These are phyloP conservation scores for Flexamia atlantica DNA, from an alignment of 2,888 invertebrate genomes.

Conservation along the genomic window DNA sequence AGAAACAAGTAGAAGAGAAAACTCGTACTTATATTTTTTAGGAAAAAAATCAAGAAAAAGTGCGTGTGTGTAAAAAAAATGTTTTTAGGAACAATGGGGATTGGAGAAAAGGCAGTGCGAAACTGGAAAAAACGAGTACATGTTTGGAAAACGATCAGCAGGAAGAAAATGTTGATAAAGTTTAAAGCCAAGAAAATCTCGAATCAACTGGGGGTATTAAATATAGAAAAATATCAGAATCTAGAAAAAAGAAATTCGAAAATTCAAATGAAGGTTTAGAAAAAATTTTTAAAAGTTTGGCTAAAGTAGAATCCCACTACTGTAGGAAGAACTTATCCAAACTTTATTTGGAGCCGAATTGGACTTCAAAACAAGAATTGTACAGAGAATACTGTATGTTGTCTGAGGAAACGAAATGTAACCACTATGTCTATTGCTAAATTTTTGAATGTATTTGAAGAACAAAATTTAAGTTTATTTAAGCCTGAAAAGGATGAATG, in stretches of 20 bases:
- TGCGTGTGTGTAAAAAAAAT: slow-evolving; percentile 23
- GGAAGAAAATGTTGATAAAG: neutral
- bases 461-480: slow-evolving; percentile 60
- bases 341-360: slow-evolving; percentile 50
- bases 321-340: slow-evolving; percentile 54
- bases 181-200: neutral
- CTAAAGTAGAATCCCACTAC: slow-evolving; percentile 61
- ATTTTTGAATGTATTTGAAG: slow-evolving; percentile 32
- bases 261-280: neutral
- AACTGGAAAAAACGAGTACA: neutral
- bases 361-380: slow-evolving; percentile 45
- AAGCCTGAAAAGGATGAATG: slow-evolving; percentile 64
- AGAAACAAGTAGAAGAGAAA: neutral
- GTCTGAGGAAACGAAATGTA: neutral
- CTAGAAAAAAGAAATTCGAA: neutral
- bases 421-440: neutral
- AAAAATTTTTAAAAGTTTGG: slow-evolving; percentile 19
- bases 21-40: neutral
- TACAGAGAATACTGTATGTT: slow-evolving; percentile 36
- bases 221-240: neutral
- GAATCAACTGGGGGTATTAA: slow-evolving; percentile 3
- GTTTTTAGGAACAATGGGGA: slow-evolving; percentile 8
- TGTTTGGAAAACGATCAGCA: neutral
- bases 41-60: slow-evolving; percentile 6
- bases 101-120: neutral